A percentile compares a stretch with the other conserved stretches of the same genome.
These are phyloP conservation scores for Eriocheir sinensis DNA, from an alignment of 1,140 invertebrate species.

Conservation along the genomic window DNA sequence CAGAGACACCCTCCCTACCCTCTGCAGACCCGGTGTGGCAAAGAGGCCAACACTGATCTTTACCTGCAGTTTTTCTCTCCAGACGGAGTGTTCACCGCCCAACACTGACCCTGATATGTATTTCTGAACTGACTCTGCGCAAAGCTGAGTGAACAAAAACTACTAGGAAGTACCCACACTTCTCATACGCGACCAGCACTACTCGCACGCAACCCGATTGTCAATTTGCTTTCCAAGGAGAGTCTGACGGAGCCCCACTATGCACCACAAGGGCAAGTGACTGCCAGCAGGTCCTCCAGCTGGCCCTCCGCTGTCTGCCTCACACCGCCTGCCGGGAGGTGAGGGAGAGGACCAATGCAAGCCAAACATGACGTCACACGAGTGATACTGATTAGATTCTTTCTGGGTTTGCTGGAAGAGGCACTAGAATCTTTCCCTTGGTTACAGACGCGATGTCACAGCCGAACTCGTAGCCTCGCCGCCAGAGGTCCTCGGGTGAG, in stretches of 20 bases:
- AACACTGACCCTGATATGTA: conserved; percentile 64
- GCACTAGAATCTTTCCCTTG: conserved; percentile 64
- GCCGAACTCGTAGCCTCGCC: conserved; percentile 48
- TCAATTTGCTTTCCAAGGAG: conserved; percentile 2
- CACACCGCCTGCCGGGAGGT: background rate
- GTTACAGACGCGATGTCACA: conserved; percentile 57
- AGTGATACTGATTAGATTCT: conserved; percentile 38
- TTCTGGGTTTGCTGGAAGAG: conserved; percentile 65
- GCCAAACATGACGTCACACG: conserved; percentile 47
- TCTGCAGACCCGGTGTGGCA: conserved; percentile 16
- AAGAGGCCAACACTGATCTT: background rate
- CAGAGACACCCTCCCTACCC: conserved; percentile 54
- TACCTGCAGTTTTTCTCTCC: background rate
- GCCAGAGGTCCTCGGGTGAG: conserved; percentile 50
- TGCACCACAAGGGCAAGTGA: background rate
- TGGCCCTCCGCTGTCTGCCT: background rate
- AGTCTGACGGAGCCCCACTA: background rate
- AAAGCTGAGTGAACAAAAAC: conserved; percentile 40
- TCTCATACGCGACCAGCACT: background rate
- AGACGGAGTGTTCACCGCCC: conserved; percentile 12
- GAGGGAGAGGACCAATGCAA: background rate
- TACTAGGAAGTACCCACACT: conserved; percentile 52
- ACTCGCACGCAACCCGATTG: conserved; percentile 19
- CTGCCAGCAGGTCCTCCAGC: background rate
- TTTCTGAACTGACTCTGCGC: conserved; percentile 39